phyloP scores from a whole-genome alignment of 2,888 invertebrate genomes.

The Torymus auratus region DNA sequence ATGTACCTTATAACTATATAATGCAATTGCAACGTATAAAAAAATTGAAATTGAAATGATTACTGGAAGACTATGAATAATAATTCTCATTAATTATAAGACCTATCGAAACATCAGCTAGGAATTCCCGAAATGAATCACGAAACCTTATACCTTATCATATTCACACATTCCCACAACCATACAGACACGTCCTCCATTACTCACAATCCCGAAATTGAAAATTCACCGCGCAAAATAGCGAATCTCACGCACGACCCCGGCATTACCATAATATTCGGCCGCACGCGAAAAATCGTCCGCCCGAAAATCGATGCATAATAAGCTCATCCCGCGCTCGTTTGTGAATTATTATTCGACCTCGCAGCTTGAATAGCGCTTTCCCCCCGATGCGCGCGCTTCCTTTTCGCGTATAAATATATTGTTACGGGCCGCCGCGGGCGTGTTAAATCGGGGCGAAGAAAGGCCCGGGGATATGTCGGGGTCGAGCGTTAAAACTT shows the following conservation, averaged over 20 bases:
- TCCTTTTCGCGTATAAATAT: not conserved
- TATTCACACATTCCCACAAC: too few relatives aligned
- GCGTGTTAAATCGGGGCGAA: not conserved
- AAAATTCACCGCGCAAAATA: not conserved
- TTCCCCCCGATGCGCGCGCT: not conserved
- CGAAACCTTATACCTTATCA: too few relatives aligned
- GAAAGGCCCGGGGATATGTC: constrained; percentile 18
- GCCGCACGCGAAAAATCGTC: not conserved
- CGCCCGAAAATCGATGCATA: constrained; percentile 22
- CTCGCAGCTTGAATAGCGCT: too few relatives aligned
- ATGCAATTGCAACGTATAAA: too few relatives aligned
- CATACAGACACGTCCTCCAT: too few relatives aligned
- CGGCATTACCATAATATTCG: constrained; percentile 22
- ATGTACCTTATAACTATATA: too few relatives aligned
- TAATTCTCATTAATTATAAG: too few relatives aligned
- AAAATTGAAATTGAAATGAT: too few relatives aligned
- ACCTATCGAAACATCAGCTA: too few relatives aligned
- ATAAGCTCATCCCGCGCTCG: constrained; percentile 1
- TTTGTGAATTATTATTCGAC: constrained; percentile 12
- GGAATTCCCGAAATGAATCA: too few relatives aligned
- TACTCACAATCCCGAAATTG: too few relatives aligned
- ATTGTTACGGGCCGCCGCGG: not conserved
- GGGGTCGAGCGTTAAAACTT: constrained; percentile 14
- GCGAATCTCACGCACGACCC: not conserved
- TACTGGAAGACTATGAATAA: too few relatives aligned